Evolutionary conservation across 1,140 invertebrate species (phyloP), one percentile per base, ranked within the genome.

Genomic region (Heliconius himera): DNA sequence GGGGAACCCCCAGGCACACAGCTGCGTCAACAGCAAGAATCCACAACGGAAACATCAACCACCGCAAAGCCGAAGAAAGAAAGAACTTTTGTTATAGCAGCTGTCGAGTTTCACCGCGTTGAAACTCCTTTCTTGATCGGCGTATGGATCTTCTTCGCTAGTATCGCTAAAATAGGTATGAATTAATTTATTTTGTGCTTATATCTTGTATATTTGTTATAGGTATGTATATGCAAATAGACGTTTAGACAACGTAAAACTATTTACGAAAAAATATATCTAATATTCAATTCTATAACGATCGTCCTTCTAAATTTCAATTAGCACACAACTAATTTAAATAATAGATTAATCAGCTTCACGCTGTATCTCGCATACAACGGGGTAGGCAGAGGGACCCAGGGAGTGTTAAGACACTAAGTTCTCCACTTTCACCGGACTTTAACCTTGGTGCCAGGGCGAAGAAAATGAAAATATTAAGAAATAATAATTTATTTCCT

Each of bases 121-220:
- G 97, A 98, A 92, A 98, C 97, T 4, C 98, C 98, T 1, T 99
- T 99, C 91, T 96, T 99, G 82, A 99, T 99, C 81, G 97, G 98
- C 13, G 95, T 99, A 78, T 99, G 98, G 98, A 98, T 99, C 85
- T 97, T 99, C 84, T 98, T 98, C 85, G 98, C 98, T 29, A 98
- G 98, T 90, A 95, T 99, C 85, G 98, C 98, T 4, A 99, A 99
- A 96, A 99, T 99, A 88, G 98, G 98, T 99, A 92, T 97, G 97
- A 60, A 60, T 22, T 60, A 9, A 26, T 22, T 66, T 56, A 11
- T 60, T 66, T 66, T 29, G 3, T 29, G 9, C 22, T 66, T 29
- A 29, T 29, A 26, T 29, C n/a, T 66, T 66, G 11, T 22, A 26
- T 26, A 29, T 66, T 13, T 46, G 13, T 16, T 16, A 46, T 66